Percentiles rank a stretch among this genome's conserved stretches.
Evolutionary conservation across 2,797 vertebrate species (phyloP).

Genomic region (Myripristis murdjan): DNA sequence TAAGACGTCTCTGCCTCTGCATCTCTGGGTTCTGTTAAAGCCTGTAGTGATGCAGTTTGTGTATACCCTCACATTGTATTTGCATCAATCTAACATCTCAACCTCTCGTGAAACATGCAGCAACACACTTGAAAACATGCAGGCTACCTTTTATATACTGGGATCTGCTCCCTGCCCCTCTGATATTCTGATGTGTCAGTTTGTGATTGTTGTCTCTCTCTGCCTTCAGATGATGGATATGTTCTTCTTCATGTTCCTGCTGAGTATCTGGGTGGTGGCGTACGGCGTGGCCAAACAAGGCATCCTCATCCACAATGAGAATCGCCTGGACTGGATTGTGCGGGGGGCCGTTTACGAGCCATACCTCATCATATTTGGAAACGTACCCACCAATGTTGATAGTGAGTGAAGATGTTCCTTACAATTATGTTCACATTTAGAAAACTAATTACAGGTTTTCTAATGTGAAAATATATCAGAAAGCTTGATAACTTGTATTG

Average conservation of each 20-base stretch:
- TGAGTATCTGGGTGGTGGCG: constrained; percentile 97
- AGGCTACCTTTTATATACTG: background rate
- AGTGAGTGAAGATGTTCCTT: constrained; percentile 79
- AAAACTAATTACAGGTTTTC: no score
- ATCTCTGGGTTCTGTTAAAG: constrained; percentile 16
- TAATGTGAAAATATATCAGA: no score
- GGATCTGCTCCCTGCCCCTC: background rate
- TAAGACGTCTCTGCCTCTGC: constrained; percentile 24
- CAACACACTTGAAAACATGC: background rate
- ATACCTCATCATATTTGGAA: constrained; percentile 95
- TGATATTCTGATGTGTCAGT: background rate
- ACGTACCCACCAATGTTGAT: constrained; percentile 91
- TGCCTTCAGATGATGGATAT: constrained; percentile 93
- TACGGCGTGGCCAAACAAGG: constrained; percentile 97
- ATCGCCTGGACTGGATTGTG: constrained; percentile 92
- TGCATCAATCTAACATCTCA: background rate
- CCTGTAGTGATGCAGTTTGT: constrained; percentile 6
- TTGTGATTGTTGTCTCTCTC: background rate
- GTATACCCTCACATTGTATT: background rate
- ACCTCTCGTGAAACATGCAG: background rate
- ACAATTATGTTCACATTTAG: no score
- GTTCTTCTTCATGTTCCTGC: constrained; percentile 98
- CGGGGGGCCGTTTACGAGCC: constrained; percentile 95
- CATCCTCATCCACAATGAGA: constrained; percentile 95
- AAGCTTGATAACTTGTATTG: no score